Evolutionary conservation across 2,113 vertebrate species (phyloP).

Genomic region (Brienomyrus longianalis): DNA sequence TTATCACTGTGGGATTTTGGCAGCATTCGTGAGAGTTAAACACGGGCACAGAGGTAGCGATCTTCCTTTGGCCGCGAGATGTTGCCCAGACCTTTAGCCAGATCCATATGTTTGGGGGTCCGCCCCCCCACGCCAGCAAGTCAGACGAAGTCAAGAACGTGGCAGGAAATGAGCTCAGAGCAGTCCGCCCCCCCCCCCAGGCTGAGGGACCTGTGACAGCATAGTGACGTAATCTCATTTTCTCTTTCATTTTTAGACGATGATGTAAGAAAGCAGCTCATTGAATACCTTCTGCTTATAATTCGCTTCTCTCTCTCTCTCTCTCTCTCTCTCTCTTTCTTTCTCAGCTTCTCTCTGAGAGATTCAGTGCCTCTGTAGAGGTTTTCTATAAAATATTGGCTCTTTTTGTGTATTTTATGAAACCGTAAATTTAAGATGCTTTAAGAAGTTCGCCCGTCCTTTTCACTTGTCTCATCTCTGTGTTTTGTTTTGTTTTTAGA

Average conservation of each 20-base stretch:
- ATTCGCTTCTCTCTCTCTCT: background rate
- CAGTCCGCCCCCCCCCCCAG: background rate
- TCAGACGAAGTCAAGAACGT: background rate
- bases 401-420: background rate
- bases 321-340: no score
- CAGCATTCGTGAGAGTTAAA: background rate
- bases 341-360: background rate
- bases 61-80: background rate
- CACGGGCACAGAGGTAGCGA: background rate
- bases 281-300: background rate
- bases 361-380: background rate
- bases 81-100: background rate
- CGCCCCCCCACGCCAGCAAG: background rate
- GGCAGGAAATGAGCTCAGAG: slow-evolving; percentile 14
- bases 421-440: background rate
- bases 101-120: background rate
- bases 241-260: slow-evolving; percentile 24
- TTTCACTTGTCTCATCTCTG: background rate
- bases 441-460: background rate
- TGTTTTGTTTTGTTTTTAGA: slow-evolving; percentile 60
- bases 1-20: background rate
- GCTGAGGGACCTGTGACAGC: background rate
- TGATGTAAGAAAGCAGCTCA: background rate
- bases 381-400: background rate
- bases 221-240: slow-evolving; percentile 12